These are phyloP conservation scores for Trichacis sp. DNA, from an alignment of 2,888 invertebrate genomes.

Conservation along the genomic window DNA sequence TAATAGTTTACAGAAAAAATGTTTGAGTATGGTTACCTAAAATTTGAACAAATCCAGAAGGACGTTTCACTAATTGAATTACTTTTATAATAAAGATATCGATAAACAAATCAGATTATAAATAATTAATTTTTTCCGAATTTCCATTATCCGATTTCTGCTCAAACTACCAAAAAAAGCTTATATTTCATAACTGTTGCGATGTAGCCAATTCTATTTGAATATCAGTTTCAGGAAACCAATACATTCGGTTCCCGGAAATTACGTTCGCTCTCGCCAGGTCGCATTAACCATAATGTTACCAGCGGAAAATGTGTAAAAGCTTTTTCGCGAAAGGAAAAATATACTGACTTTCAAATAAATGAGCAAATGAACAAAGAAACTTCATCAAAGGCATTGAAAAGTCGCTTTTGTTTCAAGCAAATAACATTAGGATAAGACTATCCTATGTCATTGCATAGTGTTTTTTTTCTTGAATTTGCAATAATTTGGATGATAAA, in stretches of 20 bases:
- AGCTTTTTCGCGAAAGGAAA: conserved; percentile 9
- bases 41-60: too few relatives aligned
- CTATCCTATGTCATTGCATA: too few relatives aligned
- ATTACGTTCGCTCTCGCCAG: conserved; percentile 52
- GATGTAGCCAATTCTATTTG: conserved; percentile 46
- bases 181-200: conserved; percentile 48
- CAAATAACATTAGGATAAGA: too few relatives aligned
- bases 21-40: too few relatives aligned
- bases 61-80: too few relatives aligned
- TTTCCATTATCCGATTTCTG: conserved; percentile 6
- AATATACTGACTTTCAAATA: background rate
- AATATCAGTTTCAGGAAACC: conserved; percentile 55
- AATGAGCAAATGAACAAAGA: background rate
- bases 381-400: background rate
- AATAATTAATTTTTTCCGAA: too few relatives aligned
- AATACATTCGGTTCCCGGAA: conserved; percentile 55
- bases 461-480: too few relatives aligned
- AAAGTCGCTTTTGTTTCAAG: too few relatives aligned
- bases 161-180: conserved; percentile 13
- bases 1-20: too few relatives aligned
- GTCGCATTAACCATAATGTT: conserved; percentile 43
- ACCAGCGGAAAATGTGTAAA: conserved; percentile 16
- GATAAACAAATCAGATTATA: too few relatives aligned
- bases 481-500: conserved; percentile 1
- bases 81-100: too few relatives aligned